Evolutionary conservation across 2,113 vertebrate species (phyloP).

Genomic region (Cygnus buccinator): DNA sequence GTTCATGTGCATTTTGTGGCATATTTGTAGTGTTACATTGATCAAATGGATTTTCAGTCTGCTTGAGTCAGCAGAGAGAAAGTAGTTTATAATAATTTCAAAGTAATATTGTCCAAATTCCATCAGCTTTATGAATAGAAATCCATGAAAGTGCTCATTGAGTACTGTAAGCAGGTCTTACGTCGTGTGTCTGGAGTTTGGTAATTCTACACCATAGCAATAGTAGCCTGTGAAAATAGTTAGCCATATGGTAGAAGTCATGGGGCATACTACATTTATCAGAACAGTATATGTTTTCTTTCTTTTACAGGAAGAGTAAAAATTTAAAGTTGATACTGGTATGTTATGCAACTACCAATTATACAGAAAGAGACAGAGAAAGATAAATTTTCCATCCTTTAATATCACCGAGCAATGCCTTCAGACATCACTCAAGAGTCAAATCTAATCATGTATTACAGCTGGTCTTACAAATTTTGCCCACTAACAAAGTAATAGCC

Average conservation of each 20-base stretch:
- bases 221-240: not conserved
- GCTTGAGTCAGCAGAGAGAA: not conserved
- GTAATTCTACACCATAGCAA: not conserved
- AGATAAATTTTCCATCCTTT: not conserved
- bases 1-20: not conserved
- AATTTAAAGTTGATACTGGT: not conserved
- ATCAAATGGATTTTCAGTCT: not conserved
- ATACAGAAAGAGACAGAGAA: not conserved
- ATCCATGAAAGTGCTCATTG: not conserved
- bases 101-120: not conserved
- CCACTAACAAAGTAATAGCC: not conserved
- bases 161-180: not conserved
- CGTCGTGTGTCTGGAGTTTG: not conserved
- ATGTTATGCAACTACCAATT: not conserved
- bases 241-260: accelerated
- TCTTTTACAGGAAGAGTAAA: not conserved
- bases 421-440: slow-evolving; percentile 44
- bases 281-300: not conserved
- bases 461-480: not conserved
- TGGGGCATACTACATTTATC: not conserved
- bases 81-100: not conserved
- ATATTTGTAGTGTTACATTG: not conserved
- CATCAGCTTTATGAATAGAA: not conserved
- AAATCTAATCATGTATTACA: not conserved
- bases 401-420: slow-evolving; percentile 21